phyloP scores from a whole-genome alignment of 2,888 invertebrate genomes.

The Drosophila cognata region DNA sequence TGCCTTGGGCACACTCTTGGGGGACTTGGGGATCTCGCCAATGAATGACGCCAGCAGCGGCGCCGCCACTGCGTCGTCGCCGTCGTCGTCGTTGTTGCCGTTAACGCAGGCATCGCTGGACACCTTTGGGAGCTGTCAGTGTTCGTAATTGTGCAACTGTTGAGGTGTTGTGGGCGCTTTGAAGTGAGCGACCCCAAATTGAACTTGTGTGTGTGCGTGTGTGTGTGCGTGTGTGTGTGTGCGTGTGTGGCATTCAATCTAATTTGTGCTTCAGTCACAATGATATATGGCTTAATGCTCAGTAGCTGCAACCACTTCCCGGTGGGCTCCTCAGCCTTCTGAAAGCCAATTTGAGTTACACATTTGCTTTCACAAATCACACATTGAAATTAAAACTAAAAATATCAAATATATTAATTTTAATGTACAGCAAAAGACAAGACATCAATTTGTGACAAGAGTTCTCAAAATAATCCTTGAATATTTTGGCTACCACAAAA shows the following conservation, averaged over 20 bases:
- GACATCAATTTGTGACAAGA: background rate
- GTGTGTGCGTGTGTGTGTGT: constrained; percentile 15
- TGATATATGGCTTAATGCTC: constrained; percentile 31
- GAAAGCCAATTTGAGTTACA: background rate
- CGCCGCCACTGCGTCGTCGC: constrained; percentile 3
- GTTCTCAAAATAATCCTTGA: background rate
- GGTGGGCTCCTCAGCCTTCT: constrained; percentile 12
- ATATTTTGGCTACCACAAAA: background rate
- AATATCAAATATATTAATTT: background rate
- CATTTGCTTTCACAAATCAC: background rate
- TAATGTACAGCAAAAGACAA: background rate
- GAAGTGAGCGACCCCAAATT: constrained; percentile 24
- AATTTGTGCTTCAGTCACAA: constrained; percentile 31
- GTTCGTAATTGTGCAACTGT: constrained; percentile 58
- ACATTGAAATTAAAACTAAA: background rate
- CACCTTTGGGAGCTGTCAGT: constrained; percentile 63
- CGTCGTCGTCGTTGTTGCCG: constrained; percentile 1
- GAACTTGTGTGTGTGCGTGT: constrained; percentile 6
- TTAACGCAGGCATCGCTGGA: constrained; percentile 41
- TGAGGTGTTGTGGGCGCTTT: constrained; percentile 42
- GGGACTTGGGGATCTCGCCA: constrained; percentile 35
- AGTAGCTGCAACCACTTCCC: constrained; percentile 19
- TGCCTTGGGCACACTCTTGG: background rate
- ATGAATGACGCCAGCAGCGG: constrained; percentile 65
- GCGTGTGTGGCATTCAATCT: constrained; percentile 36